Percentiles rank a stretch among this genome's conserved stretches.
phyloP scores from a whole-genome alignment of 2,113 vertebrate species.

The Tragelaphus strepsiceros region DNA sequence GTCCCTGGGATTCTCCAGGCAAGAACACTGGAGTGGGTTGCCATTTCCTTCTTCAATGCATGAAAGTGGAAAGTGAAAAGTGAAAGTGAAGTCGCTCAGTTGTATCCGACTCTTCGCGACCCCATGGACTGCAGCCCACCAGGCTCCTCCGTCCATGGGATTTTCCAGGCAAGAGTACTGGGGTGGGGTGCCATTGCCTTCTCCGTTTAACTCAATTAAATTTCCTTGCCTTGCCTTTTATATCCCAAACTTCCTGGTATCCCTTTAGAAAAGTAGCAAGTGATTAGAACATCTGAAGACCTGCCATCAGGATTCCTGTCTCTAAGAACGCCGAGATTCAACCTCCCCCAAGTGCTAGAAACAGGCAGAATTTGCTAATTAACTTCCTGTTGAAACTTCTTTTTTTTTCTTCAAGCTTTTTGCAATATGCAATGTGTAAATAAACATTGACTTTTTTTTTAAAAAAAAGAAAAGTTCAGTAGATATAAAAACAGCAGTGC shows the following conservation, averaged over 20 bases:
- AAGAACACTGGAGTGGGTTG: too few relatives aligned
- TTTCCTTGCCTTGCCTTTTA: not conserved
- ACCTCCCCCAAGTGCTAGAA: not conserved
- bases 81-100: too few relatives aligned
- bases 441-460: constrained; percentile 53
- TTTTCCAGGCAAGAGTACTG: too few relatives aligned
- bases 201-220: not conserved
- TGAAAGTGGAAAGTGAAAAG: too few relatives aligned
- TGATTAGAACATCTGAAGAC: not conserved
- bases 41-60: too few relatives aligned
- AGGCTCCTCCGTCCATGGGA: too few relatives aligned
- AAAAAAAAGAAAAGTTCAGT: not conserved
- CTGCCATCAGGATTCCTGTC: not conserved
- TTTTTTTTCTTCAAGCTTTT: not conserved
- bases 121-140: too few relatives aligned
- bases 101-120: too few relatives aligned
- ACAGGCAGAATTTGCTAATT: not conserved
- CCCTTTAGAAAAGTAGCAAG: not conserved
- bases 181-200: too few relatives aligned
- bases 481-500: not conserved
- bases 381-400: not conserved
- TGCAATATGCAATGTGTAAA: constrained; percentile 31
- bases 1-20: too few relatives aligned
- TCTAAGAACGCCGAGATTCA: not conserved
- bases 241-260: not conserved